Percentiles rank a stretch among this genome's conserved stretches.
Conservation (phyloP, 2,888 invertebrate genomes). For the Dasypolia templi region DNA sequence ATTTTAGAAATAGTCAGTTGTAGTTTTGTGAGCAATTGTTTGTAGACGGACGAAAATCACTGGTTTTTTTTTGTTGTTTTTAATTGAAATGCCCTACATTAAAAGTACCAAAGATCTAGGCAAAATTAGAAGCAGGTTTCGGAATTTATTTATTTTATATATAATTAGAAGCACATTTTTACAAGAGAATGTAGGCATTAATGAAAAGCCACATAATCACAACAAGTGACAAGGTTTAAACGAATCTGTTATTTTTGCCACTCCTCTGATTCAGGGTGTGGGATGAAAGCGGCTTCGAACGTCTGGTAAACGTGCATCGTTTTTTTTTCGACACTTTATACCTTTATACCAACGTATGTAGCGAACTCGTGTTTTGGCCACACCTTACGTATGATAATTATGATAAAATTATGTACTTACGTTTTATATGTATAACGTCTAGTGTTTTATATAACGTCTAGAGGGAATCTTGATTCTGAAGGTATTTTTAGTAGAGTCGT, state of each 20-base stretch:
- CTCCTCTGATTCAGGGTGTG: background rate
- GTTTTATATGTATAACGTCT: constrained; percentile 9
- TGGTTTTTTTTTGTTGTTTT: no score
- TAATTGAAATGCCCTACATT: no score
- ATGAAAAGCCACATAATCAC: background rate
- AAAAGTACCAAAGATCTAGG: no score
- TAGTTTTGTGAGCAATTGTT: no score
- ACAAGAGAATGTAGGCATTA: constrained; percentile 3
- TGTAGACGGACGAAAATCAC: no score
- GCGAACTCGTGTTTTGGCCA: constrained; percentile 16
- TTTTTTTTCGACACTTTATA: constrained; percentile 24
- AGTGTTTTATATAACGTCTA: constrained; percentile 8
- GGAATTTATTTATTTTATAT: no score
- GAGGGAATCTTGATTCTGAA: background rate
- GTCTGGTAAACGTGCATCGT: constrained; percentile 22
- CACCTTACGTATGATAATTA: constrained; percentile 17
- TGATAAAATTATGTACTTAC: constrained; percentile 27
- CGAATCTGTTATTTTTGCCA: constrained; percentile 19
- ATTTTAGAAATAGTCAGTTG: no score
- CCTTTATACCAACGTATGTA: constrained; percentile 1
- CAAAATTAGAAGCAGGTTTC: no score
- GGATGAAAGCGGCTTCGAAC: constrained; percentile 17
- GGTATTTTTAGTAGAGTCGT: background rate
- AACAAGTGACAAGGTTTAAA: constrained; percentile 14
- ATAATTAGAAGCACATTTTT: no score